A percentile compares a stretch with the other conserved stretches of the same genome.
phyloP scores from a whole-genome alignment of 1,140 invertebrate species.

The Archivesica marissinica region DNA sequence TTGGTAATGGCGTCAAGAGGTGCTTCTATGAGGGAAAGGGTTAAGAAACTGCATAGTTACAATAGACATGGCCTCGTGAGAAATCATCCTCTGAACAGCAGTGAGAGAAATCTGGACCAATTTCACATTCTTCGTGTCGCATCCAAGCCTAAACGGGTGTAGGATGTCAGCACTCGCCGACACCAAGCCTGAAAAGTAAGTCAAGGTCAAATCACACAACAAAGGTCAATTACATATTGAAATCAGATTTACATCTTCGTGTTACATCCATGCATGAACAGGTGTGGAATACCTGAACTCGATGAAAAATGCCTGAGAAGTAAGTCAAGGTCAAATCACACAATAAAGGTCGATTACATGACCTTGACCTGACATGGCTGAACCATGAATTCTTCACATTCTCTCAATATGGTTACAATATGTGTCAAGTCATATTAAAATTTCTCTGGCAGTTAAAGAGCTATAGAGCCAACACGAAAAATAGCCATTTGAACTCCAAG shows the following conservation, averaged over 20 bases:
- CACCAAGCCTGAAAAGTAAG: slow-evolving; percentile 83
- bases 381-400: slow-evolving; percentile 25
- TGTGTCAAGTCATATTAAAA: too few species aligned
- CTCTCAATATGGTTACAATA: too few species aligned
- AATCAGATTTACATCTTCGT: slow-evolving; percentile 89
- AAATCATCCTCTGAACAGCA: slow-evolving; percentile 90
- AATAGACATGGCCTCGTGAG: slow-evolving; percentile 85
- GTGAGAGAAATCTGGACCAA: slow-evolving; percentile 96
- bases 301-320: slow-evolving; percentile 84
- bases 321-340: neutral
- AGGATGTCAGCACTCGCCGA: slow-evolving; percentile 90
- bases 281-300: slow-evolving; percentile 93
- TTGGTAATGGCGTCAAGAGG: too few species aligned
- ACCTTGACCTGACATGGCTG: neutral
- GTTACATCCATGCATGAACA: slow-evolving; percentile 98
- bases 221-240: too few species aligned
- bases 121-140: slow-evolving; percentile 98
- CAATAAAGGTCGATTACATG: too few species aligned
- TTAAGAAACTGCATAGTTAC: slow-evolving; percentile 82
- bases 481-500: too few species aligned
- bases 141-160: slow-evolving; percentile 98
- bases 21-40: too few species aligned
- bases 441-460: too few species aligned
- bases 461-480: too few species aligned
- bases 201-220: neutral